Evolutionary conservation across 2,797 vertebrate genomes (phyloP).

Genomic region (Phoeniculus purpureus): DNA sequence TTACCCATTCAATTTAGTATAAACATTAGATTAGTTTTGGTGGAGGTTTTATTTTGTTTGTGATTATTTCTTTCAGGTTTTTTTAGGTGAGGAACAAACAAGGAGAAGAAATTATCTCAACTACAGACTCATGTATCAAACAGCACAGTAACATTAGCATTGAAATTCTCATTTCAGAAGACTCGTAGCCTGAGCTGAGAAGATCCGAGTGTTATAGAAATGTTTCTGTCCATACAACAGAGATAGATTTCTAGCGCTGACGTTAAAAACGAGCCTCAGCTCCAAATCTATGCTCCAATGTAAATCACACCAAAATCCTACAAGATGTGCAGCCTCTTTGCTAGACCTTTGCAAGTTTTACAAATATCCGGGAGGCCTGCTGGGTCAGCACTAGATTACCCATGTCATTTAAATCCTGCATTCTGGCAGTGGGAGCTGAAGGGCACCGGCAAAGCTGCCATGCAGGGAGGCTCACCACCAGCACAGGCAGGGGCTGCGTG

Average conservation of each 20-base stretch:
- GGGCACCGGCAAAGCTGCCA: neutral
- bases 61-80: neutral
- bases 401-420: rapidly evolving
- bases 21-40: neutral
- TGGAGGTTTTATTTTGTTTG: neutral
- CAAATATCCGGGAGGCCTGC: neutral
- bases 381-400: neutral
- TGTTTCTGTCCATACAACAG: neutral
- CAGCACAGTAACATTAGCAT: neutral
- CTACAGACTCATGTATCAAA: neutral
- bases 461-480: rapidly evolving
- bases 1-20: neutral
- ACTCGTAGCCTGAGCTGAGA: neutral
- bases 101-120: neutral
- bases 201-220: neutral
- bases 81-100: neutral
- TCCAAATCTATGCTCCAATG: neutral
- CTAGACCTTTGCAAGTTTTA: rapidly evolving
- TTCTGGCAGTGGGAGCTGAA: neutral
- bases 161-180: neutral
- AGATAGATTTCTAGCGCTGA: neutral
- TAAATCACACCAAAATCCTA: neutral
- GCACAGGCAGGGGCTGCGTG: neutral
- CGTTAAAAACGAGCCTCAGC: neutral
- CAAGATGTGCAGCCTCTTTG: neutral